phyloP scores from a whole-genome alignment of 2,888 invertebrate species.

The Pegoplata infirma region DNA sequence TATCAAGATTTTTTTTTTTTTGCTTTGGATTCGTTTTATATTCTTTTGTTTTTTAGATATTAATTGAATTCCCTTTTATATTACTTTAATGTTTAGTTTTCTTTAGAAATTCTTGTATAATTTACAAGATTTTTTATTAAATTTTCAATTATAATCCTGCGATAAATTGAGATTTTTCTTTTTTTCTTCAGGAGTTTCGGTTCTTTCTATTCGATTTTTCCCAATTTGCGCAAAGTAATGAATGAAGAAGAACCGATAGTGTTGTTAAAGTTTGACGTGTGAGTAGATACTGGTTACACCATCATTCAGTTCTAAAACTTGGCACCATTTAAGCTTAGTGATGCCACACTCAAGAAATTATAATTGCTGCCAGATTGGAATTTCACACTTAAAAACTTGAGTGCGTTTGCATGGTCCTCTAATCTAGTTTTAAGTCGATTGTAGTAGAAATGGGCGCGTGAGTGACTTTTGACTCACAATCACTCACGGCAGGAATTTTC shows the following conservation, averaged over 20 bases:
- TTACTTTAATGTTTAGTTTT: background rate
- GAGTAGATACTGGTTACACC: slow-evolving; percentile 15
- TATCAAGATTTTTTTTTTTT: slow-evolving; percentile 27
- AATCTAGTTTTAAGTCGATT: too few relatives aligned
- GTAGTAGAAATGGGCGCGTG: too few relatives aligned
- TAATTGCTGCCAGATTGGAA: slow-evolving; percentile 24
- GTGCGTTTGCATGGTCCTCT: too few relatives aligned
- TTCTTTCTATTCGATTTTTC: slow-evolving; percentile 64
- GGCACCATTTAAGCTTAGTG: slow-evolving; percentile 21
- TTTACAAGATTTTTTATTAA: slow-evolving; percentile 19
- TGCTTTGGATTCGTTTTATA: background rate
- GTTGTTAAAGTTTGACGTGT: background rate
- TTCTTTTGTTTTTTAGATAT: slow-evolving; percentile 1
- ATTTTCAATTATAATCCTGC: slow-evolving; percentile 13
- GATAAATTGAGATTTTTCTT: slow-evolving; percentile 19
- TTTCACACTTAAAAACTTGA: too few relatives aligned
- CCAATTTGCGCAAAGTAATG: slow-evolving; percentile 59
- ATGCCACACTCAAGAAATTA: background rate
- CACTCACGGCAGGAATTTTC: too few relatives aligned
- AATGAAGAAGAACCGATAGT: slow-evolving; percentile 42
- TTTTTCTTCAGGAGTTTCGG: too few relatives aligned
- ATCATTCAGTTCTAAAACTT: background rate
- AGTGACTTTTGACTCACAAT: too few relatives aligned
- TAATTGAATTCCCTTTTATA: background rate
- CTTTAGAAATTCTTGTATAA: slow-evolving; percentile 30